These are phyloP conservation scores for Drosophila buzzatii DNA, from an alignment of 2,888 invertebrate genomes.

Conservation along the genomic window DNA sequence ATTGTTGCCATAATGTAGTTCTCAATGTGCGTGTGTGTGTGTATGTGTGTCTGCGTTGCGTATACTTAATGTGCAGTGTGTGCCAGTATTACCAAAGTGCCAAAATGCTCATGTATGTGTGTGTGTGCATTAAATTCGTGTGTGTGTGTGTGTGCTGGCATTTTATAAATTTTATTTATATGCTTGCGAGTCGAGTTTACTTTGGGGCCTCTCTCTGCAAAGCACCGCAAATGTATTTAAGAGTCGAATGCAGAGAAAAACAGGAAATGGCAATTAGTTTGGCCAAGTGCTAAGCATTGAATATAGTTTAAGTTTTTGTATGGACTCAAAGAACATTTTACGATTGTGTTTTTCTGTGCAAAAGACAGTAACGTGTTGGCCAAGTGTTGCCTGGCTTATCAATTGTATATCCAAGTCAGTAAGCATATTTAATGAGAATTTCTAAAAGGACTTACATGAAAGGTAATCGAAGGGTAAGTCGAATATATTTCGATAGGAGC, in stretches of 20 bases:
- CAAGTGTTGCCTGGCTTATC: background rate
- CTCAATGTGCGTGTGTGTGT: constrained; percentile 2
- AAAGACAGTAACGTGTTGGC: background rate
- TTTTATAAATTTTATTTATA: constrained; percentile 59
- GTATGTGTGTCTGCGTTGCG: constrained; percentile 43
- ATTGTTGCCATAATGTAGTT: constrained; percentile 51
- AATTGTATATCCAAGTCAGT: background rate
- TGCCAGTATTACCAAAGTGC: constrained; percentile 41
- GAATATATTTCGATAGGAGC: too few relatives aligned
- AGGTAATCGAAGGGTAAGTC: too few relatives aligned
- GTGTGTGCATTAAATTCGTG: background rate
- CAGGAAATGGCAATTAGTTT: constrained; percentile 55
- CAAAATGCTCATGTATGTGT: constrained; percentile 31
- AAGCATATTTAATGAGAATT: background rate
- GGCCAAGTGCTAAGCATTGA: constrained; percentile 29
- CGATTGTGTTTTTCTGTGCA: background rate
- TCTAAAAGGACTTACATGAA: background rate
- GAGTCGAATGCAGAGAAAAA: constrained; percentile 27
- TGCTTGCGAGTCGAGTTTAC: constrained; percentile 44
- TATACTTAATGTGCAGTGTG: constrained; percentile 58
- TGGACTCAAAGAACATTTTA: constrained; percentile 3
- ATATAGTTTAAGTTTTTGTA: constrained; percentile 13
- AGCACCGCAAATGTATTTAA: constrained; percentile 43
- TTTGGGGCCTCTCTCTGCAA: constrained; percentile 11
- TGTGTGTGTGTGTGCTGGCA: constrained; percentile 8